Conservation (phyloP, 2,888 invertebrate species). For the Agrochola circellaris region DNA sequence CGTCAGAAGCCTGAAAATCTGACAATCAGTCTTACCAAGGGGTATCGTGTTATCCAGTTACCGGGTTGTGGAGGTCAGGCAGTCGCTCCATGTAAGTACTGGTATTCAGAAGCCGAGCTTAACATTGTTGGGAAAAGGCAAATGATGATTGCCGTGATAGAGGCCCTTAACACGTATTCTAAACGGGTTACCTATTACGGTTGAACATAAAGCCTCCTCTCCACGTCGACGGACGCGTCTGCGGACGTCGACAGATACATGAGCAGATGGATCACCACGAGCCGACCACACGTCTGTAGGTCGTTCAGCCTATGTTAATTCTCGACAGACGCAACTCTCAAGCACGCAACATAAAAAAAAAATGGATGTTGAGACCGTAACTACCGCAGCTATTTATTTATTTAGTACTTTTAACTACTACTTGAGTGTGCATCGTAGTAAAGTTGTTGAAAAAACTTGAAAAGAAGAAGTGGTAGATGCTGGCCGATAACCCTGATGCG, state of each 20-base stretch:
- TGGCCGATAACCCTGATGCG: too few relatives aligned
- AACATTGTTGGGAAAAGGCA: too few relatives aligned
- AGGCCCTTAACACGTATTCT: too few relatives aligned
- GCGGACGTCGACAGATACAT: not conserved
- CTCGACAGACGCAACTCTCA: not conserved
- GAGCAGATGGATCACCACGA: not conserved
- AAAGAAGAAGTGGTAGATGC: not conserved
- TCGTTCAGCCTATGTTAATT: not conserved
- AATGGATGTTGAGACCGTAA: slow-evolving; percentile 2
- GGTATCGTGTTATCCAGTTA: too few relatives aligned
- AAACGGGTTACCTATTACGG: not conserved
- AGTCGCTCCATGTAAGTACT: too few relatives aligned
- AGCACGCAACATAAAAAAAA: not conserved
- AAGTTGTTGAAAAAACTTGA: not conserved
- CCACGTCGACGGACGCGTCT: not conserved
- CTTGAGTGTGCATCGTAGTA: not conserved
- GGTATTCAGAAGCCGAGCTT: too few relatives aligned
- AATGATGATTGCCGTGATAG: too few relatives aligned
- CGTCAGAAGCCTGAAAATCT: not conserved
- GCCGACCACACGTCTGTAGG: not conserved
- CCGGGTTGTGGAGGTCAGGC: too few relatives aligned
- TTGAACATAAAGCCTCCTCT: not conserved
- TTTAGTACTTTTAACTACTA: too few relatives aligned
- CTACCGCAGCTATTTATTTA: not conserved
- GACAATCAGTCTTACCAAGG: not conserved